These are phyloP conservation scores for Athalia rosae DNA, from an alignment of 2,888 invertebrate genomes.

Conservation along the genomic window DNA sequence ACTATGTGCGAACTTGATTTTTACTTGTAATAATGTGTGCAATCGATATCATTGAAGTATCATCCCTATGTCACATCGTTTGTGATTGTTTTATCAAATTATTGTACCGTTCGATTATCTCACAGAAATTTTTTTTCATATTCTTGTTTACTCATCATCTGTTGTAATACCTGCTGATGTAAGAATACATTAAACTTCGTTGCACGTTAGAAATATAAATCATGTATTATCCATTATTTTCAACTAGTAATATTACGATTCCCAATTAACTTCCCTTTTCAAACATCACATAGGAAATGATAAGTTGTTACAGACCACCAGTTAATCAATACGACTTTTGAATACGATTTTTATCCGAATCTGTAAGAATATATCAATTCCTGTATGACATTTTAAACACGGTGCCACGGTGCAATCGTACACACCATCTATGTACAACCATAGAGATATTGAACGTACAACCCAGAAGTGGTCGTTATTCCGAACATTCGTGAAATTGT, in stretches of 20 bases:
- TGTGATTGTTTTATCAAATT: not conserved
- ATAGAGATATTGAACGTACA: no score
- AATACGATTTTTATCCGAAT: no score
- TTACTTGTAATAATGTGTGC: not conserved
- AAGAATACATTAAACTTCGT: not conserved
- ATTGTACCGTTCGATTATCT: not conserved
- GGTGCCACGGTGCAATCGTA: no score
- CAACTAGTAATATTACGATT: not conserved
- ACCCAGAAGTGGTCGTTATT: not conserved
- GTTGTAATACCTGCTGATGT: no score
- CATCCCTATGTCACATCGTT: not conserved
- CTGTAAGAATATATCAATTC: no score
- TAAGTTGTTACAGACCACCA: no score
- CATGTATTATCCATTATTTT: not conserved
- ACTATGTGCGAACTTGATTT: not conserved
- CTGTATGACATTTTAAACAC: no score
- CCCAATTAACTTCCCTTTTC: not conserved
- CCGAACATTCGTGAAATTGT: not conserved
- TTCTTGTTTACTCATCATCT: not conserved
- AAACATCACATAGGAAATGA: not conserved
- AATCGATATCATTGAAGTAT: no score
- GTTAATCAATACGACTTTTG: no score
- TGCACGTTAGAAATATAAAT: not conserved
- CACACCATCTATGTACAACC: not conserved
- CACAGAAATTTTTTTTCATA: conserved; percentile 11